A percentile compares a stretch with the other conserved stretches of the same genome.
Conservation (phyloP, 2,888 invertebrate genomes). For the Agrilus cyanescens region DNA sequence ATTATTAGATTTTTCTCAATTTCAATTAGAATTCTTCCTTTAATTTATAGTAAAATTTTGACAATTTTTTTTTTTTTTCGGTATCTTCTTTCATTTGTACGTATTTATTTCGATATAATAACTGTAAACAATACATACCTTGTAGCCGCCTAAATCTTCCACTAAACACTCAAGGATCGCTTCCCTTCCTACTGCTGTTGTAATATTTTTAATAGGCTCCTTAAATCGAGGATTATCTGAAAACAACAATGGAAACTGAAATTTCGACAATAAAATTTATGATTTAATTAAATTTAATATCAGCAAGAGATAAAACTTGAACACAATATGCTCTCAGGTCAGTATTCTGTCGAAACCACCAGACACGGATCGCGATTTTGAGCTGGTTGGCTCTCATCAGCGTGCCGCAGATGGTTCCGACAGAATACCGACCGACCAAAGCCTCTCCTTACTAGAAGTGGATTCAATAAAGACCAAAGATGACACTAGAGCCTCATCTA, state of each 20-base stretch:
- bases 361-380: too few species aligned
- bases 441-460: too few species aligned
- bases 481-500: too few species aligned
- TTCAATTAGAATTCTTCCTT: conserved; percentile 2
- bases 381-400: too few species aligned
- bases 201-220: conserved; percentile 72
- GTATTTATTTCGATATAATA: background rate
- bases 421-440: too few species aligned
- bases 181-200: conserved; percentile 75
- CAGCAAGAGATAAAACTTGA: too few species aligned
- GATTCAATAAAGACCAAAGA: too few species aligned
- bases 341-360: too few species aligned
- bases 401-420: too few species aligned
- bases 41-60: too few species aligned
- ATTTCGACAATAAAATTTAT: background rate
- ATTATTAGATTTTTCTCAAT: too few species aligned
- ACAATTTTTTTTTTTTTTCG: conserved; percentile 1
- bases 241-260: conserved; percentile 27
- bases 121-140: conserved; percentile 52
- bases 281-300: background rate
- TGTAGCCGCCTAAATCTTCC: conserved; percentile 70
- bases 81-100: background rate
- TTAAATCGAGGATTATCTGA: conserved; percentile 73
- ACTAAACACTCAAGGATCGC: conserved; percentile 72
- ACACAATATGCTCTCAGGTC: too few species aligned